These are phyloP conservation scores for Lepidochrysops patricia DNA, from an alignment of 2,888 invertebrate species.

Conservation along the genomic window DNA sequence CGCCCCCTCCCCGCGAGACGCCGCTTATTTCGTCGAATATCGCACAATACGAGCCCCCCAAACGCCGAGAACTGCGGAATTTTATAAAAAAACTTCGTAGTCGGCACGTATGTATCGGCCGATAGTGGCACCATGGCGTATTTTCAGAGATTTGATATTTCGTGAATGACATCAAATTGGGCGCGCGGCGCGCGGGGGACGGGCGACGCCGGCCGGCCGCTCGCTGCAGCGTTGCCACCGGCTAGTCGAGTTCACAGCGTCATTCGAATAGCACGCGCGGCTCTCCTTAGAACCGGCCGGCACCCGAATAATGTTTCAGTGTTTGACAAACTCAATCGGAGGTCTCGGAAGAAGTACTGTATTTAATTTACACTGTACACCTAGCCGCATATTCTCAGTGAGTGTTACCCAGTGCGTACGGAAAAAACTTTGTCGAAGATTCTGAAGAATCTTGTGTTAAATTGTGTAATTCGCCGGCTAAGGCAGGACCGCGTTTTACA, in stretches of 20 bases:
- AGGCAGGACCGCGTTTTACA: slow-evolving; percentile 67
- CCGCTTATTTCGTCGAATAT: slow-evolving; percentile 29
- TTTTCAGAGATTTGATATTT: slow-evolving; percentile 52
- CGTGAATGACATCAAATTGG: slow-evolving; percentile 57
- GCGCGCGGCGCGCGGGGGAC: slow-evolving; percentile 35
- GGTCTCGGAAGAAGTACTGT: slow-evolving; percentile 72
- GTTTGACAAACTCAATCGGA: slow-evolving; percentile 72
- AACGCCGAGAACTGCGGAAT: slow-evolving; percentile 16
- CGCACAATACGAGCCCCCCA: slow-evolving; percentile 16
- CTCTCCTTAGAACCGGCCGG: slow-evolving; percentile 66
- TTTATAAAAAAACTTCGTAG: slow-evolving; percentile 16
- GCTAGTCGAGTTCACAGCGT: slow-evolving; percentile 68
- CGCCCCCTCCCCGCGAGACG: slow-evolving; percentile 44
- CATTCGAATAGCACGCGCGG: slow-evolving; percentile 67
- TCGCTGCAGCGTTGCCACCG: slow-evolving; percentile 28
- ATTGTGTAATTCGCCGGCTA: slow-evolving; percentile 70
- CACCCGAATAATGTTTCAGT: slow-evolving; percentile 74
- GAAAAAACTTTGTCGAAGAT: slow-evolving; percentile 75
- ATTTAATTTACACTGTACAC: slow-evolving; percentile 70
- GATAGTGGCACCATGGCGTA: slow-evolving; percentile 37
- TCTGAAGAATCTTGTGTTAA: slow-evolving; percentile 74
- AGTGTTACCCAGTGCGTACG: slow-evolving; percentile 75
- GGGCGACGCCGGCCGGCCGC: slow-evolving; percentile 33
- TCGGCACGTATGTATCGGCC: slow-evolving; percentile 22
- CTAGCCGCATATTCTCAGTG: slow-evolving; percentile 73